A percentile compares a stretch with the other conserved stretches of the same genome.
These are phyloP conservation scores for Tor tambroides DNA, from an alignment of 2,113 vertebrate species.

Conservation along the genomic window DNA sequence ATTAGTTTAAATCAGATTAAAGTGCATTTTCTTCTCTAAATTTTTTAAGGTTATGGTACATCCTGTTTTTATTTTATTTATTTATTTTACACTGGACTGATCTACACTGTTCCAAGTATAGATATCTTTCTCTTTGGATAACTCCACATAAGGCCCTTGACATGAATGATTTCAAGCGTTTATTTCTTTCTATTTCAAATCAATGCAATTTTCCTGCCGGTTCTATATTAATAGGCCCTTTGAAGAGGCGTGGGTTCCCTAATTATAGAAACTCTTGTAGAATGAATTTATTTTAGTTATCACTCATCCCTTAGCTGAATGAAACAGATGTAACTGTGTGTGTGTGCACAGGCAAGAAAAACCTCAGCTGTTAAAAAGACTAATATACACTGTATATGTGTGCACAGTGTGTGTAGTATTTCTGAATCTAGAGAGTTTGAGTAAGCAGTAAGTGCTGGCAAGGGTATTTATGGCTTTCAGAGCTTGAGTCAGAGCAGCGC, in stretches of 20 bases:
- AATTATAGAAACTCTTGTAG: conserved; percentile 45
- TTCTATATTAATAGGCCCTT: not conserved
- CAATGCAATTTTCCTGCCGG: not conserved
- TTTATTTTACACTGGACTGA: conserved; percentile 19
- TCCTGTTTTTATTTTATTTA: not conserved
- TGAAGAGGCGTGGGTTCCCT: conserved; percentile 19
- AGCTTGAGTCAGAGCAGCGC: conserved; percentile 21
- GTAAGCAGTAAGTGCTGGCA: conserved; percentile 14
- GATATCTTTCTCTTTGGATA: conserved; percentile 22
- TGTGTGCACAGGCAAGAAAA: not conserved
- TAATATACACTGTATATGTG: conserved; percentile 17
- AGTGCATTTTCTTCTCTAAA: not conserved
- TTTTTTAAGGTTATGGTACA: not conserved
- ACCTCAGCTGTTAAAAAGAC: not conserved
- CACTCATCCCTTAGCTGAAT: conserved; percentile 30
- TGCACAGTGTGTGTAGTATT: conserved; percentile 15
- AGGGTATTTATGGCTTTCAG: conserved; percentile 30
- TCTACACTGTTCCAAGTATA: conserved; percentile 9
- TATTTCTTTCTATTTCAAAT: conserved; percentile 8
- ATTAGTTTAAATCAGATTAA: too few relatives aligned
- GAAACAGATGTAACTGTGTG: conserved; percentile 31
- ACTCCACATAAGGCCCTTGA: conserved; percentile 16
- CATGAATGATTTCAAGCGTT: conserved; percentile 18
- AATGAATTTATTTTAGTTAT: conserved; percentile 46
- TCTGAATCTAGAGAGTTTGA: not conserved